phyloP scores from a whole-genome alignment of 2,113 vertebrate genomes.

The Nycticorax nycticorax region DNA sequence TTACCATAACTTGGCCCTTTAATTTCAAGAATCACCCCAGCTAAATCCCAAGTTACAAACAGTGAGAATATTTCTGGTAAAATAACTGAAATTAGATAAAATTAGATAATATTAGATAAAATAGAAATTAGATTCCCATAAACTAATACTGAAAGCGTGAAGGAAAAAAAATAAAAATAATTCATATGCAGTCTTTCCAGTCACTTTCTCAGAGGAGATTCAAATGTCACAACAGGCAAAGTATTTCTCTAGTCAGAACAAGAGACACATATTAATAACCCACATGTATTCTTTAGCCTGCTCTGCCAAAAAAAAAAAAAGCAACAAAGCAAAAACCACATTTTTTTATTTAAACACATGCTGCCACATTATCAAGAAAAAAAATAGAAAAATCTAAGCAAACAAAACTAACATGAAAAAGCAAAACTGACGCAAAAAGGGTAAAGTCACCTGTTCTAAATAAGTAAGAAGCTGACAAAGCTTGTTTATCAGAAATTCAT shows the following conservation, averaged over 20 bases:
- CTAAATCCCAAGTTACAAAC: background rate
- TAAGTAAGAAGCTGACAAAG: background rate
- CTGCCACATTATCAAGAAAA: background rate
- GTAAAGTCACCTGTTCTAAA: background rate
- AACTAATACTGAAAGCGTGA: background rate
- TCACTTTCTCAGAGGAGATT: background rate
- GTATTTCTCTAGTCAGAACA: background rate
- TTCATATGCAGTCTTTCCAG: background rate
- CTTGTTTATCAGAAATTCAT: background rate
- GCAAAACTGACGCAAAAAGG: accelerated
- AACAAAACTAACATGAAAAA: background rate
- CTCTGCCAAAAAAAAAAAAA: background rate
- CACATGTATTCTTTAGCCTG: background rate
- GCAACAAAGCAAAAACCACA: background rate
- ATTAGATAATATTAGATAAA: too few relatives aligned
- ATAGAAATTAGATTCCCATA: background rate
- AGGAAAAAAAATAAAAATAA: accelerated
- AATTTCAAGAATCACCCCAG: background rate
- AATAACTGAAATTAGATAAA: background rate
- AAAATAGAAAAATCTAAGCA: background rate
- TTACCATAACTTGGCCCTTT: background rate
- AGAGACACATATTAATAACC: background rate
- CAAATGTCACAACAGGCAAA: background rate
- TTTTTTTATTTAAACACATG: background rate
- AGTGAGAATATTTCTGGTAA: background rate